Percentiles rank a stretch among this genome's conserved stretches.
phyloP scores from a whole-genome alignment of 1,140 invertebrate species.

The Halesus radiatus region DNA sequence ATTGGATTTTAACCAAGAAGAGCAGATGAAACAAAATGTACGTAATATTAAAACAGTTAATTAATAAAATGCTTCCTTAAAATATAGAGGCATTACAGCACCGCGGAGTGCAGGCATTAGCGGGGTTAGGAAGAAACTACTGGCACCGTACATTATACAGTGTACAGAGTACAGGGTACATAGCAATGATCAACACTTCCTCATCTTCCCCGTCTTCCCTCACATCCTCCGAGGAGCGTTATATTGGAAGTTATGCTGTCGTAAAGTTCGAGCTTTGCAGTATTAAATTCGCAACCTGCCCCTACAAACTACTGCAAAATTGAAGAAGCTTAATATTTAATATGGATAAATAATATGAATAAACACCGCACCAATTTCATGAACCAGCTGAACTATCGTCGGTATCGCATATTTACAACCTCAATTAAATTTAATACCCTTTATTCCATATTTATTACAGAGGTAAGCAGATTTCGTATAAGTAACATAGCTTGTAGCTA shows the following conservation, averaged over 20 bases:
- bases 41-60: no score
- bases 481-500: neutral
- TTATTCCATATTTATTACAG: neutral
- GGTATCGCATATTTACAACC: conserved; percentile 11
- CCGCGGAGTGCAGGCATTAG: no score
- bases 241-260: conserved; percentile 20
- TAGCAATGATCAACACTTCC: conserved; percentile 22
- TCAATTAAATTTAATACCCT: conserved; percentile 24
- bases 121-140: no score
- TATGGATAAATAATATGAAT: conserved; percentile 14
- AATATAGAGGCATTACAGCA: no score
- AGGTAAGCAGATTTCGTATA: no score
- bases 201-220: neutral
- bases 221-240: neutral
- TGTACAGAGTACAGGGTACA: neutral
- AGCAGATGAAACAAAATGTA: no score
- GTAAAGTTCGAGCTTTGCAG: conserved; percentile 9
- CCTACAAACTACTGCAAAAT: conserved; percentile 20
- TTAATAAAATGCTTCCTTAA: no score
- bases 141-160: no score
- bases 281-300: conserved; percentile 18
- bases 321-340: conserved; percentile 25
- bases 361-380: neutral
- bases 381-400: conserved; percentile 8
- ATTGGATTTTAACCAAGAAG: no score